Percentiles rank a stretch among this genome's conserved stretches.
Conservation (phyloP, 2,888 invertebrate species). For the Tachina grossa region DNA sequence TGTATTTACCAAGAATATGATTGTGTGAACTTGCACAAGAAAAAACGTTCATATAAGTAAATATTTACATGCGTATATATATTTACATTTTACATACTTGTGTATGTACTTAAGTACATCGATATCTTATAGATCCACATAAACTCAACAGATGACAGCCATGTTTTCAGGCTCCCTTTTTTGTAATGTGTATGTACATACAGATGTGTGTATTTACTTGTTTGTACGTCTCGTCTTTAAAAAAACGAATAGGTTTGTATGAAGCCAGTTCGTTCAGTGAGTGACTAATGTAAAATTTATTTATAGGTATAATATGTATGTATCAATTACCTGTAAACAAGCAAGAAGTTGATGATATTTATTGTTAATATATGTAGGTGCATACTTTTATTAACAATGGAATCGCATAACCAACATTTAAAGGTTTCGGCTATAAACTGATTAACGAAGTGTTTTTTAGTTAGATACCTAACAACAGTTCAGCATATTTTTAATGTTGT, state of each 20-base stretch:
- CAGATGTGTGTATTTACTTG: background rate
- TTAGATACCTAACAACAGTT: too few species aligned
- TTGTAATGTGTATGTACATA: background rate
- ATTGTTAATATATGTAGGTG: background rate
- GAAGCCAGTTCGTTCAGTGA: background rate
- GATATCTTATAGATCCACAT: slow-evolving; percentile 2
- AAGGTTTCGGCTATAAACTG: too few species aligned
- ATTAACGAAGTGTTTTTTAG: too few species aligned
- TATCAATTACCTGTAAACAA: slow-evolving; percentile 47
- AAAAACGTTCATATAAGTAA: too few species aligned
- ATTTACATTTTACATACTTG: background rate
- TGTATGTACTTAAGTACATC: background rate
- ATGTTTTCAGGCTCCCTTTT: slow-evolving; percentile 55
- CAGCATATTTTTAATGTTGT: too few species aligned
- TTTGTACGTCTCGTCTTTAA: background rate
- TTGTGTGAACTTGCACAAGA: too few species aligned
- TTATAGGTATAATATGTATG: slow-evolving; percentile 12
- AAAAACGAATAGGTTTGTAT: background rate
- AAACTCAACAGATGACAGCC: slow-evolving; percentile 65
- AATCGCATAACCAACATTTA: too few species aligned
- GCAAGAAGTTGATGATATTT: background rate
- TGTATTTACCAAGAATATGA: background rate
- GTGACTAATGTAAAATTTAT: slow-evolving; percentile 34
- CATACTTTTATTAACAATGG: too few species aligned
- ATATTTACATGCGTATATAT: too few species aligned